These are phyloP conservation scores for Intellagama lesueurii DNA, from an alignment of 2,797 vertebrate species.

Conservation along the genomic window DNA sequence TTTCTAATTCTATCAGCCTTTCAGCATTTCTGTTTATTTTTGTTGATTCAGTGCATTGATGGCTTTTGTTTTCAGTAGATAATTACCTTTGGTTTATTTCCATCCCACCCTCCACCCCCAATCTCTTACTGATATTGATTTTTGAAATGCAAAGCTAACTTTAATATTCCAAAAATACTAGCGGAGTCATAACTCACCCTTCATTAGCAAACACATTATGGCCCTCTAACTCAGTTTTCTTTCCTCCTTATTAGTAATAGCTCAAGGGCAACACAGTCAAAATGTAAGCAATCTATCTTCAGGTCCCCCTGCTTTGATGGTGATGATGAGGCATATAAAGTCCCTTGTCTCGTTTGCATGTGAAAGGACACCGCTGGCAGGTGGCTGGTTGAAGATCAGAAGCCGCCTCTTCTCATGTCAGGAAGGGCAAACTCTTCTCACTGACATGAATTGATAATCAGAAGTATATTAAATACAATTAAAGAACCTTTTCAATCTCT, in stretches of 20 bases:
- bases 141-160: constrained; percentile 52
- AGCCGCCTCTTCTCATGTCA: constrained; percentile 52
- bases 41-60: constrained; percentile 38
- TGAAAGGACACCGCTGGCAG: constrained; percentile 58
- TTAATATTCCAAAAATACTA: constrained; percentile 44
- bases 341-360: constrained; percentile 62
- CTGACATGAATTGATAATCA: constrained; percentile 58
- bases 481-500: constrained; percentile 45
- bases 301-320: constrained; percentile 54
- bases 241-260: constrained; percentile 50
- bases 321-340: constrained; percentile 23
- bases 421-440: constrained; percentile 65
- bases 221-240: constrained; percentile 53
- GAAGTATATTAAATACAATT: constrained; percentile 45
- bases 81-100: constrained; percentile 28
- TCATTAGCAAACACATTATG: constrained; percentile 59
- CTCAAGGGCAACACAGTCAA: constrained; percentile 15
- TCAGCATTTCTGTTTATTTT: constrained; percentile 15
- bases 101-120: constrained; percentile 17
- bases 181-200: constrained; percentile 46
- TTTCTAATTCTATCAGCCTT: constrained; percentile 48
- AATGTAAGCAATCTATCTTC: constrained; percentile 29
- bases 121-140: constrained; percentile 27
- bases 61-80: constrained; percentile 37
- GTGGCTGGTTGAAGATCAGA: constrained; percentile 62